A percentile compares a stretch with the other conserved stretches of the same genome.
Conservation (phyloP, 2,113 vertebrate species). For the Xiphorhynchus elegans region DNA sequence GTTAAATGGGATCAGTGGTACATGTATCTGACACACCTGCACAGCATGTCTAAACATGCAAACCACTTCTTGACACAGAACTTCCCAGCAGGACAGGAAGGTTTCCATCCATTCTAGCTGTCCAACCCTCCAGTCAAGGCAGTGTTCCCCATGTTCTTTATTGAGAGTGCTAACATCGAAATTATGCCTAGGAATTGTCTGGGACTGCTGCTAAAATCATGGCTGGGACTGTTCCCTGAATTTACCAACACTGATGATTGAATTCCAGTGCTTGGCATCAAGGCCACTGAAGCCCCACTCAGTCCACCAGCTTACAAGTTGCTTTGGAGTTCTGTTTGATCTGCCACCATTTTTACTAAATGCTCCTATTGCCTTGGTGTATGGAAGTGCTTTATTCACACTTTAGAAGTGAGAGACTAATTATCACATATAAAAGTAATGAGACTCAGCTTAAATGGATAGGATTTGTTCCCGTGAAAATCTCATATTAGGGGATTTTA, state of each 20-base stretch:
- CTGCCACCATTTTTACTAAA: neutral
- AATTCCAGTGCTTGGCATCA: neutral
- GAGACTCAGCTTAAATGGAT: neutral
- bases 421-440: neutral
- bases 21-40: neutral
- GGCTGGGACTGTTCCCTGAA: neutral
- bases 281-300: neutral
- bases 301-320: neutral
- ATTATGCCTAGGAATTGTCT: neutral
- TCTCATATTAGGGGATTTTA: neutral
- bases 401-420: neutral
- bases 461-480: neutral
- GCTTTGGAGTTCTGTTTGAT: neutral
- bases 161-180: neutral
- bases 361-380: rapidly evolving
- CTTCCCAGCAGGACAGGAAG: neutral
- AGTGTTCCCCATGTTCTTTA: neutral
- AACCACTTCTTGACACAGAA: neutral
- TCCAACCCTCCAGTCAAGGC: neutral
- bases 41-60: neutral
- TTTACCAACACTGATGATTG: rapidly evolving
- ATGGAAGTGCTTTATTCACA: neutral
- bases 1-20: neutral
- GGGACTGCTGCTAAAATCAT: neutral
- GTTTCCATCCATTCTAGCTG: neutral